Evolutionary conservation across 2,797 vertebrate genomes (phyloP).

Genomic region (Oryzias dopingdopingensis): DNA sequence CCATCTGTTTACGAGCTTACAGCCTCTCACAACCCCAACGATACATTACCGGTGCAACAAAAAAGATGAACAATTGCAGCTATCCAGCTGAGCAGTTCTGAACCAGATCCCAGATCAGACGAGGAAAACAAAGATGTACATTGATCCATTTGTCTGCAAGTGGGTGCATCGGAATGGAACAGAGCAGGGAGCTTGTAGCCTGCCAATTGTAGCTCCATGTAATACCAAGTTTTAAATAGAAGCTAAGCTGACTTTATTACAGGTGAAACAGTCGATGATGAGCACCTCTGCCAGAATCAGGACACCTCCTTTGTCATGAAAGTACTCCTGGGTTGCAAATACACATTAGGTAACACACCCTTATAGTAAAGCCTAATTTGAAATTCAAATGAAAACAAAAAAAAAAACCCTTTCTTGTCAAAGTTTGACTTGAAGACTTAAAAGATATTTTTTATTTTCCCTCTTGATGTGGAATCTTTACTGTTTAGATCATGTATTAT

Average conservation of each 20-base stretch:
- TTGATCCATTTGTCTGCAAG: no score
- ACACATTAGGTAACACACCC: constrained; percentile 37
- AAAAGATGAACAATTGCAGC: no score
- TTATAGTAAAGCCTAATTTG: constrained; percentile 47
- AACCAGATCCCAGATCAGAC: no score
- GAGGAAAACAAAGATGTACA: no score
- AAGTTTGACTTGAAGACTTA: neutral
- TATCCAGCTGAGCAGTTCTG: no score
- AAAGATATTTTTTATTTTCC: neutral
- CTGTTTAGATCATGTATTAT: neutral
- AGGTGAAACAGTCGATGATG: constrained; percentile 44
- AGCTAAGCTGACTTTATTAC: constrained; percentile 28
- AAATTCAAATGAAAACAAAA: neutral
- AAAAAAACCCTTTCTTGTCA: neutral
- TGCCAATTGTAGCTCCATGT: neutral
- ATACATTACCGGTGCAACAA: no score
- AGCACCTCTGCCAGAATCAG: constrained; percentile 29
- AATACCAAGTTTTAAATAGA: constrained; percentile 1
- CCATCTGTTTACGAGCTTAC: no score
- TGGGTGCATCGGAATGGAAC: no score
- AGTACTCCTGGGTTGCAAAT: constrained; percentile 64
- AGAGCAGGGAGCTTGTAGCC: no score
- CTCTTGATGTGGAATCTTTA: neutral
- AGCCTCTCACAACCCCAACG: no score
- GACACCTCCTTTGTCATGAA: constrained; percentile 53